These are phyloP conservation scores for Danio rerio DNA, from an alignment of 2,113 vertebrate species.

Conservation along the genomic window GRCz12tu NC_133195.1:117001-117500, in stretches of 20 bases:
- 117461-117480: neutral
- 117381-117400: neutral
- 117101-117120: too few species aligned
- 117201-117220: too few species aligned
- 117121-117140: too few species aligned
- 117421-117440: neutral
- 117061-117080: too few species aligned
- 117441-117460: neutral
- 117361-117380: neutral
- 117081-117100: too few species aligned
- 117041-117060: too few species aligned
- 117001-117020: too few species aligned
- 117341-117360: neutral
- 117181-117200: too few species aligned
- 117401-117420: neutral
- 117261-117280: neutral
- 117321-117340: neutral
- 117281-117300: neutral
- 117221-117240: too few species aligned
- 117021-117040: too few species aligned
- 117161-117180: too few species aligned
- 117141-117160: too few species aligned
- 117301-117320: neutral
- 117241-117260: neutral
- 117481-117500: neutral